Conservation (phyloP, 2,797 vertebrate genomes). For the Lepidocolaptes lacrymiger region DNA sequence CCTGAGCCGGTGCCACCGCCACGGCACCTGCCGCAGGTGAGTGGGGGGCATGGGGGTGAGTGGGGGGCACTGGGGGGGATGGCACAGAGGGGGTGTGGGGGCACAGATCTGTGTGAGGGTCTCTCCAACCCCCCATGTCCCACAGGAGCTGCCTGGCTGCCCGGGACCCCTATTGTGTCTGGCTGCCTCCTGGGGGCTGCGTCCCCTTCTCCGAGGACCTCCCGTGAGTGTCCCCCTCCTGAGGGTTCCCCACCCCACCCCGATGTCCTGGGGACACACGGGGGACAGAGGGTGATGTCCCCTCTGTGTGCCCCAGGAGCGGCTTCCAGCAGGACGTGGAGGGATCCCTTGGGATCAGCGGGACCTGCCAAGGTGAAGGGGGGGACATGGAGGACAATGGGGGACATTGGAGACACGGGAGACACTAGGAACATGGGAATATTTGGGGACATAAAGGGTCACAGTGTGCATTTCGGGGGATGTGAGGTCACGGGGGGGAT, state of each 20-base stretch:
- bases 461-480: not conserved
- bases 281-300: not conserved
- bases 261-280: fast-evolving
- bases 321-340: slow-evolving; percentile 13
- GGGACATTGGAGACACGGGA: too few species aligned
- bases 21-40: not conserved
- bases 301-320: not conserved
- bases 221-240: not conserved
- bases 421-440: not conserved
- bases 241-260: not conserved
- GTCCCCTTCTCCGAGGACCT: slow-evolving; percentile 26
- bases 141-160: slow-evolving; percentile 86
- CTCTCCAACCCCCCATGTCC: not conserved
- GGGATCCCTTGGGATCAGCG: not conserved
- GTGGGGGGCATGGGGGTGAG: too few species aligned
- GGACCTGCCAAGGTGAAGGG: not conserved
- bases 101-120: not conserved
- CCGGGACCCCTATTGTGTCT: slow-evolving; percentile 91
- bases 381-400: fast-evolving
- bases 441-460: not conserved
- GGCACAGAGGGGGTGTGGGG: too few species aligned
- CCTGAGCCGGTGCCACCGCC: not conserved
- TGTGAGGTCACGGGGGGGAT: fast-evolving
- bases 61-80: too few species aligned
- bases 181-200: slow-evolving; percentile 86